Conservation (phyloP, 2,888 invertebrate species). For the Diploptera punctata region DNA sequence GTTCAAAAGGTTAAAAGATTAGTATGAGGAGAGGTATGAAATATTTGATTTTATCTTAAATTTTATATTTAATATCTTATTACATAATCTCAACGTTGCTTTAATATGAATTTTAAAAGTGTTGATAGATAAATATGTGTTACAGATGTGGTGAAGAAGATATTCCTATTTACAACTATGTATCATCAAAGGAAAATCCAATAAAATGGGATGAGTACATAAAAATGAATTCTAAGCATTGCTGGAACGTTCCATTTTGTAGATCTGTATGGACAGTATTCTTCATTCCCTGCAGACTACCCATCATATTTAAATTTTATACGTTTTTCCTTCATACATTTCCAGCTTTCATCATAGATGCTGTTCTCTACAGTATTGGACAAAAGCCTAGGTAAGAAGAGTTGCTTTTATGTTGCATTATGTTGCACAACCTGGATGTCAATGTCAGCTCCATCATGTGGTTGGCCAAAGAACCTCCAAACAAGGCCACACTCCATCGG, state of each 20-base stretch:
- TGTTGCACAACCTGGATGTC: no score
- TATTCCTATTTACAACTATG: conserved; percentile 84
- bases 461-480: no score
- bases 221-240: conserved; percentile 58
- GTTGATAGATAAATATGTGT: no score
- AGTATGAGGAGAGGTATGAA: no score
- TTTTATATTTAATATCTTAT: no score
- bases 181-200: conserved; percentile 83
- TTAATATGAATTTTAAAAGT: no score
- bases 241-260: conserved; percentile 38
- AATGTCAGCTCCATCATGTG: no score
- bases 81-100: no score
- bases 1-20: no score
- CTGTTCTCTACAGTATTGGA: conserved; percentile 56
- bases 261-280: conserved; percentile 48
- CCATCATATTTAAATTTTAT: conserved; percentile 62
- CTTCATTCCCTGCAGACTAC: conserved; percentile 57
- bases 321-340: conserved; percentile 46
- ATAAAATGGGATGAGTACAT: conserved; percentile 81
- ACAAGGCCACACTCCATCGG: no score
- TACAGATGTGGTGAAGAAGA: conserved; percentile 48
- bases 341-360: conserved; percentile 65
- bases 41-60: no score
- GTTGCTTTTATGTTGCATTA: no score
- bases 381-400: conserved; percentile 53